Conservation (phyloP, 53 echinoderm and acorn worm genomes). For the Echinometra lucunter region DNA sequence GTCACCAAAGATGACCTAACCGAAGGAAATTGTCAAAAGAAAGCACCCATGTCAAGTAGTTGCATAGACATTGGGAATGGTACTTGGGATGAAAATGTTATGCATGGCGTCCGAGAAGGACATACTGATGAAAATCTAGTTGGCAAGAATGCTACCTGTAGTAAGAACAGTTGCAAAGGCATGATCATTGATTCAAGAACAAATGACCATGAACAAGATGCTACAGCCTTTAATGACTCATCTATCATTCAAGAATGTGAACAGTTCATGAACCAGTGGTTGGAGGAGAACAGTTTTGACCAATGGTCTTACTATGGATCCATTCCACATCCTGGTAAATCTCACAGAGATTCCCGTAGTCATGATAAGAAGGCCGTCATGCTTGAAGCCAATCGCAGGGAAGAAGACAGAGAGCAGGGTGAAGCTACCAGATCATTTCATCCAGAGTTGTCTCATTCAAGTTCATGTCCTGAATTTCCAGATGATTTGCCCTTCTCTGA, state of each 20-base stretch:
- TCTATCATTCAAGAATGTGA: neutral
- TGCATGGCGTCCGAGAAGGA: neutral
- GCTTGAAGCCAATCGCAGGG: neutral
- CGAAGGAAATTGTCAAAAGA: neutral
- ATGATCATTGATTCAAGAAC: neutral
- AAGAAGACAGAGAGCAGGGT: neutral
- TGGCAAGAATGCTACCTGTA: neutral
- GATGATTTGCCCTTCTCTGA: slow-evolving; percentile 63
- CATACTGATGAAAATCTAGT: neutral
- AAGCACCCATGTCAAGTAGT: neutral
- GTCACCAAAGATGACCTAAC: neutral
- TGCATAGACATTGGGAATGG: neutral
- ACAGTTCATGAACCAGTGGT: slow-evolving; percentile 36
- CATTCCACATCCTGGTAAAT: slow-evolving; percentile 15
- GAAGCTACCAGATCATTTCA: neutral
- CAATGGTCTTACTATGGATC: slow-evolving; percentile 20
- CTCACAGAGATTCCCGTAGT: neutral
- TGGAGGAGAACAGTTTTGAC: slow-evolving; percentile 58
- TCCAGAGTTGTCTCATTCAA: neutral
- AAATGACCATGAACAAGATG: neutral
- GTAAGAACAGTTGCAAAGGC: neutral
- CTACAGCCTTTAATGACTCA: neutral
- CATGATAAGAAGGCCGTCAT: neutral
- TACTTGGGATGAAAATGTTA: neutral
- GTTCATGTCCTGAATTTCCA: slow-evolving; percentile 35